Evolutionary conservation across 2,113 vertebrate species (phyloP).

Genomic region (Brachirus orientalis): DNA sequence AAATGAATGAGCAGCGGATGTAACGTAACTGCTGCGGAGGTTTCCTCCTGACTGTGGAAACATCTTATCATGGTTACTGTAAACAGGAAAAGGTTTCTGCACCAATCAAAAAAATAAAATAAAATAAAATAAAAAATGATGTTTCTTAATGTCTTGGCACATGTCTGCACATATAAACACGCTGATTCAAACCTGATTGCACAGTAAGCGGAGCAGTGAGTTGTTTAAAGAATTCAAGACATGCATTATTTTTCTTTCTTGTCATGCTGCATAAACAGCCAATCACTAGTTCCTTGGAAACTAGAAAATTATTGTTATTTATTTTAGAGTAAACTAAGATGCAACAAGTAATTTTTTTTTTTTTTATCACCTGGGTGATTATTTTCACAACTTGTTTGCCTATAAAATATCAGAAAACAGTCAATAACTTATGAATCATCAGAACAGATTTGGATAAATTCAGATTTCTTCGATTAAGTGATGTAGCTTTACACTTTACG

Average conservation of each 20-base stretch:
- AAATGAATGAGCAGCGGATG: neutral
- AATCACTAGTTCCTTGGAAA: constrained; percentile 35
- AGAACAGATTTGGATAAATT: neutral
- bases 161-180: constrained; percentile 39
- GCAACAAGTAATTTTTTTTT: neutral
- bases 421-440: no score
- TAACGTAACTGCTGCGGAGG: neutral
- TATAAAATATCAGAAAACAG: no score
- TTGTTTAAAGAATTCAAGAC: constrained; percentile 36
- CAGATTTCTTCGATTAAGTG: no score
- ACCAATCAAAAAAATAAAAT: neutral
- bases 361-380: no score
- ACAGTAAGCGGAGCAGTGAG: constrained; percentile 30
- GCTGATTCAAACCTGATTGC: constrained; percentile 41
- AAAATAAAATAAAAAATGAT: constrained; percentile 1
- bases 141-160: constrained; percentile 17
- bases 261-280: neutral
- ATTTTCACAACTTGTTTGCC: no score
- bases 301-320: neutral
- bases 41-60: constrained; percentile 23
- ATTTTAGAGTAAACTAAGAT: neutral
- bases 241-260: neutral
- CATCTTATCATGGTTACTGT: constrained; percentile 30
- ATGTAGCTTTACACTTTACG: no score
- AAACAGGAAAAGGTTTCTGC: constrained; percentile 52